Conservation (phyloP, 2,113 vertebrate genomes). For the Corydoras maculifer region DNA sequence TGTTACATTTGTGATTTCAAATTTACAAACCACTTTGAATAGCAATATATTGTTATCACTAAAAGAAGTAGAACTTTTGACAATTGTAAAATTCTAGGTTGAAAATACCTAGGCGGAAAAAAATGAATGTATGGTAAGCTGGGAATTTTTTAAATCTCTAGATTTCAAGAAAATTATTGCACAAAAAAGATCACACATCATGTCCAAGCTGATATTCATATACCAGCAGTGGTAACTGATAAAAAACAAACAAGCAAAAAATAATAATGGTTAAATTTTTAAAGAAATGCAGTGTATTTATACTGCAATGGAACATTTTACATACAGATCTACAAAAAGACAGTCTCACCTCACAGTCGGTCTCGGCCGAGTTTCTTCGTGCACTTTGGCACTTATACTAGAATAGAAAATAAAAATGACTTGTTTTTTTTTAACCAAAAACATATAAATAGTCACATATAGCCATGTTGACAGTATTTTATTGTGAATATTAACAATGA, state of each 20-base stretch:
- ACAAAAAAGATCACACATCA: background rate
- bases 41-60: too few relatives aligned
- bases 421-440: too few relatives aligned
- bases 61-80: too few relatives aligned
- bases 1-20: too few relatives aligned
- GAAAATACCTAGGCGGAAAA: too few relatives aligned
- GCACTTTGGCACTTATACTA: constrained; percentile 73
- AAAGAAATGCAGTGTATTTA: background rate
- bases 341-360: constrained; percentile 78
- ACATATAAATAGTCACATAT: too few relatives aligned
- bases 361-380: constrained; percentile 79
- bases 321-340: background rate
- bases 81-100: too few relatives aligned
- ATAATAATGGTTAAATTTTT: background rate
- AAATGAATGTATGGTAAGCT: too few relatives aligned
- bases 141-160: background rate
- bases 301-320: background rate
- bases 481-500: too few relatives aligned
- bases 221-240: background rate
- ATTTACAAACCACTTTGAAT: too few relatives aligned
- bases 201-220: background rate
- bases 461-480: too few relatives aligned
- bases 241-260: background rate
- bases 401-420: background rate
- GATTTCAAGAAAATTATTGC: background rate